Base-by-base conservation (phyloP, 2,797 vertebrate genomes). In the Pseudomugil tenellus region DNA sequence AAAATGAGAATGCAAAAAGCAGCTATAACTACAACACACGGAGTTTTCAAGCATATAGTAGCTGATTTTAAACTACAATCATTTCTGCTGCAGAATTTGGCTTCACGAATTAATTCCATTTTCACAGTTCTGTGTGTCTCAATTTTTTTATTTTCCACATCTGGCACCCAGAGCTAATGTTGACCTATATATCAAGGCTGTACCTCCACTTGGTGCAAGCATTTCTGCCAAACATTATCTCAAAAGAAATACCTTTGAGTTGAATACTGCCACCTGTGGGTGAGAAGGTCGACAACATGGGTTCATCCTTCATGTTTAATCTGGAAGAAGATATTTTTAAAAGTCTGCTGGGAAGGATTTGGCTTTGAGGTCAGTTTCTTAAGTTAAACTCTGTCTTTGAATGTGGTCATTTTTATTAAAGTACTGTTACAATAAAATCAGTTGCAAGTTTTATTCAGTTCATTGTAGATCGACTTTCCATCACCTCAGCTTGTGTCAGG, bases 201-300 rank as follows among this genome's bases (percentile, higher is more conserved):
- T 49, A 13, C 21, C 14, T 58, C 1, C 31, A 16, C 25, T 13
- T 25, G 26, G 16, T 39, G 25, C 29, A 43, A 9, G 19, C 25
- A 32, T 46, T 29, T 26, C 46, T 70, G 32, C 29, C 46, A 58
- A 8, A 11, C 7, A n/a, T 11, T 28, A 53, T 59, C 48, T 0
- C 58, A 32, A 67, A 41, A n/a, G 16, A 37, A 55, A 48, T 3
- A 12, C 4, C 14, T 54, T 31, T 16, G 39, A 57, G 65, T 26
- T 1, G 57, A 77, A 79, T 48, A 70, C 74, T 84, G 80, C 81
- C 78, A 80, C 34, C 86, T 84, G 48, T 72, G 54, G 85, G 70
- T 62, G 26, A 23, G 58, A 34, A 8, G 0, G 0, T 57, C 11
- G 46, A 35, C 1, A 9, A n/a, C 51, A 16, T 52, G 51, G 12